Base-by-base conservation (phyloP, 2,113 vertebrate species). In the Gymnocephalus cernua region DNA sequence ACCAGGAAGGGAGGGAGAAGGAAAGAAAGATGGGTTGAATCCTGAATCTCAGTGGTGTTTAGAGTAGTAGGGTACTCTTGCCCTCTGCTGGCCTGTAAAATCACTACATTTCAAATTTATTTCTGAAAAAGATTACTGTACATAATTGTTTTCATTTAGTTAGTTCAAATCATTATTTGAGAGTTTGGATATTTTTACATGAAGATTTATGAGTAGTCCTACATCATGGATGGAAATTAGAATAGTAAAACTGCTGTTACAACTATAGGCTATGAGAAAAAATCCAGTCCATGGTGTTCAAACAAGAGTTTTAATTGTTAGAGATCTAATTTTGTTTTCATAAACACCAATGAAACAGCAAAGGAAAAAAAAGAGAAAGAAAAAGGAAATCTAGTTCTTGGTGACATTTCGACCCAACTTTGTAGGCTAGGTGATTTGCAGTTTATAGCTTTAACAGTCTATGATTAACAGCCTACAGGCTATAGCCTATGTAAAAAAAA, bases 11-110 rank as follows among this genome's bases (percentile, higher is more conserved):
- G 48, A 72, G 9, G 29, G 56, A 59, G 18, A 19, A 63, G 7
- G 18, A 3, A 12, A 45, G 38, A 59, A 50, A 18, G 12, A 48
- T 19, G 2, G 11, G 25, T 23, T n/a, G n/a, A n/a, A n/a, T n/a
- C n/a, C n/a, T n/a, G 16, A 51, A 70, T 61, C 27, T 47, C 50
- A 51, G 32, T 76, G 5, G 13, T 56, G 23, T 71, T 21, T 21
- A 54, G 21, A 75, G 16, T 32, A 23, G 38, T 21, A 56, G 75
- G 9, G 58, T 64, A 3, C 18, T 77, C 77, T 85, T 88, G 89
- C 89, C 89, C 84, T 68, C 84, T 89, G 64, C 82, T 92, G 85
- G 87, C 38, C 74, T 68, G 54, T 51, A 70, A 69, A 38, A 6
- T 6, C 2, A 19, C 6, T 25, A 32, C 27, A 50, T 44, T 32